Evolutionary conservation across 2,113 vertebrate species (phyloP).

Genomic region (Ceyx margarethae): DNA sequence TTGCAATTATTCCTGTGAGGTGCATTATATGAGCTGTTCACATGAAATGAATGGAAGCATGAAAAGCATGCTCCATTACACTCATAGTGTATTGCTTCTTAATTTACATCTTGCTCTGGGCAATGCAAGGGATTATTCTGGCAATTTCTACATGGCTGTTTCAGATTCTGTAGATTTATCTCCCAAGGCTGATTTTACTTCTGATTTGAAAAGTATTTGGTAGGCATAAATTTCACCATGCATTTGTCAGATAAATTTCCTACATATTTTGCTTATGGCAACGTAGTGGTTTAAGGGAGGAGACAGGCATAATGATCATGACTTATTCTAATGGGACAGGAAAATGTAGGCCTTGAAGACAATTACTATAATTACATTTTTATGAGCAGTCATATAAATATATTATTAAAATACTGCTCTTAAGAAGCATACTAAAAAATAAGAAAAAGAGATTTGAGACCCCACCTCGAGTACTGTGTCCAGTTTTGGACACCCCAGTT

Average conservation of each 20-base stretch:
- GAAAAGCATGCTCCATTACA: constrained; percentile 71
- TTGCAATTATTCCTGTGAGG: constrained; percentile 66
- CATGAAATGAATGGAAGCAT: constrained; percentile 71
- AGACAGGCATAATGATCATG: constrained; percentile 47
- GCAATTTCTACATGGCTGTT: constrained; percentile 62
- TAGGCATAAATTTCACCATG: constrained; percentile 59
- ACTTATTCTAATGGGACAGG: constrained; percentile 58
- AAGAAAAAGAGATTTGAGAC: not conserved
- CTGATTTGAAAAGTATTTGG: constrained; percentile 65
- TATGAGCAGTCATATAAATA: constrained; percentile 58
- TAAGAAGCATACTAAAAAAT: constrained; percentile 28
- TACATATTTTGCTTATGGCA: constrained; percentile 63
- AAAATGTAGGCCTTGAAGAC: constrained; percentile 54
- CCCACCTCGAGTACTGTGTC: too few relatives aligned
- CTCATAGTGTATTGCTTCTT: constrained; percentile 67
- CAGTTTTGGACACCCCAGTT: too few relatives aligned
- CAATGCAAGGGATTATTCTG: constrained; percentile 56
- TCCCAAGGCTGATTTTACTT: constrained; percentile 63
- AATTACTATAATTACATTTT: constrained; percentile 57
- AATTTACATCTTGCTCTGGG: constrained; percentile 76
- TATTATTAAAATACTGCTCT: constrained; percentile 35
- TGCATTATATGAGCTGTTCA: constrained; percentile 59
- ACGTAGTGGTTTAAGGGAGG: constrained; percentile 1
- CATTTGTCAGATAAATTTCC: constrained; percentile 67
- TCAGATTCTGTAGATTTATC: constrained; percentile 63